Evolutionary conservation across 1,140 invertebrate genomes (phyloP), one percentile per base, ranked within the genome.

Genomic region (Drosophila setifemur): DNA sequence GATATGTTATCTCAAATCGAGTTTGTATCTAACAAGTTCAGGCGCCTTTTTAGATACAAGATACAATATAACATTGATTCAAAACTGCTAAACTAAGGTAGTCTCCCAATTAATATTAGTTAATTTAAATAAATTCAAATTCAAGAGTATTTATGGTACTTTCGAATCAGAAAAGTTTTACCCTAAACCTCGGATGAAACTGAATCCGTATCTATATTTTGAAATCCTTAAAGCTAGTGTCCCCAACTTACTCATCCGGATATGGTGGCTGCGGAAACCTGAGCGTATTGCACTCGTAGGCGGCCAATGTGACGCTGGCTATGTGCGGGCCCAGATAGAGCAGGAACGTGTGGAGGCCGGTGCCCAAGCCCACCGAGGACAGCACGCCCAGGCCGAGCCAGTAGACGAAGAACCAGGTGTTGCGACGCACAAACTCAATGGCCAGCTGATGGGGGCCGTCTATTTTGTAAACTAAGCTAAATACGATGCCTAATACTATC

Each of bases 331-430:
- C 98, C 73, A 99, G 91, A 91, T 99, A 99, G 28, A 99, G 92
- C 8, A 99, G 92, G 92, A 99, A 99, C 45, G 98, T 99, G 90
- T 99, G 99, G 18, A 99, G 93, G 4, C 98, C 99, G 0, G 98
- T 99, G 8, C 99, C 99, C 23, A 99, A 92, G 1, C 99, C 98
- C 39, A 99, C 97, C 6, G 98, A 99, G 16, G 98, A 99, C 44
- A 99, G 93, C 12, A 99, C 95, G 25, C 98, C 98, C 40, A 99
- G 93, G 7, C 97, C 95, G 61, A 98, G 92, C 98, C 98, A 99
- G 92, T 98, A 99, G 5, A 94, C 82, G 92, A 95, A 97, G 95
- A 97, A 98, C 79, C 92, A 91, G 28, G 93, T 75, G 85, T 92
- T 92, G 45, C 75, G 89, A 67, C 91, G 91, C 44, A 91, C 70